Evolutionary conservation across 2,888 invertebrate genomes (phyloP).

Genomic region (Chymomyza procnemis): DNA sequence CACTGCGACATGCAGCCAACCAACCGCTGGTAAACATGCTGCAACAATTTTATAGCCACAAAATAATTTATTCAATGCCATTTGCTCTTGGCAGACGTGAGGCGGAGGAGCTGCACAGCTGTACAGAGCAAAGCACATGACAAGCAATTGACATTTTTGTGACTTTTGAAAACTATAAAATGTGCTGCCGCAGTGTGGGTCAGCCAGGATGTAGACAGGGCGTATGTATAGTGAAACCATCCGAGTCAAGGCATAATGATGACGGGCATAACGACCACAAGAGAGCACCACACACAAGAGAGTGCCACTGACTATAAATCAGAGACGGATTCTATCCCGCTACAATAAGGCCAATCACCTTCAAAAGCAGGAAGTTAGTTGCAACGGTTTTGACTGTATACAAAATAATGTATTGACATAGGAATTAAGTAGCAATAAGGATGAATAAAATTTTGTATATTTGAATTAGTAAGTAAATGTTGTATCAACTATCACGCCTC

Average conservation of each 20-base stretch:
- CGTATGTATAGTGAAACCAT: slow-evolving; percentile 11
- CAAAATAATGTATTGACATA: too few relatives aligned
- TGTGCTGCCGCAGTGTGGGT: slow-evolving; percentile 54
- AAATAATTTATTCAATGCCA: slow-evolving; percentile 71
- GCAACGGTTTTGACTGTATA: too few relatives aligned
- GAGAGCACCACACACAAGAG: too few relatives aligned
- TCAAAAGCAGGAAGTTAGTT: too few relatives aligned
- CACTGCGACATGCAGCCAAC: not conserved
- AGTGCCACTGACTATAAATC: not conserved
- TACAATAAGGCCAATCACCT: too few relatives aligned
- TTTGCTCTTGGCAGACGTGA: slow-evolving; percentile 33
- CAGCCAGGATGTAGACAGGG: slow-evolving; percentile 12
- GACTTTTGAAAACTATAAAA: slow-evolving; percentile 74
- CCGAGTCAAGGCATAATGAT: slow-evolving; percentile 57
- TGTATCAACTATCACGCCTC: too few relatives aligned
- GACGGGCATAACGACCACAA: slow-evolving; percentile 55
- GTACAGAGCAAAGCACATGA: slow-evolving; percentile 42
- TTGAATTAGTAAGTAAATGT: too few relatives aligned
- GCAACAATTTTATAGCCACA: slow-evolving; percentile 67
- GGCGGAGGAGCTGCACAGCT: not conserved
- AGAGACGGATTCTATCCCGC: too few relatives aligned
- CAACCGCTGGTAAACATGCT: slow-evolving; percentile 45
- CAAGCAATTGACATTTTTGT: slow-evolving; percentile 74
- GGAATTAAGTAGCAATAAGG: too few relatives aligned
- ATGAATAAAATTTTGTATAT: too few relatives aligned